Percentiles rank a stretch among this genome's conserved stretches.
Evolutionary conservation across 2,797 vertebrate species (phyloP).

Genomic region (Anniella stebbinsi): DNA sequence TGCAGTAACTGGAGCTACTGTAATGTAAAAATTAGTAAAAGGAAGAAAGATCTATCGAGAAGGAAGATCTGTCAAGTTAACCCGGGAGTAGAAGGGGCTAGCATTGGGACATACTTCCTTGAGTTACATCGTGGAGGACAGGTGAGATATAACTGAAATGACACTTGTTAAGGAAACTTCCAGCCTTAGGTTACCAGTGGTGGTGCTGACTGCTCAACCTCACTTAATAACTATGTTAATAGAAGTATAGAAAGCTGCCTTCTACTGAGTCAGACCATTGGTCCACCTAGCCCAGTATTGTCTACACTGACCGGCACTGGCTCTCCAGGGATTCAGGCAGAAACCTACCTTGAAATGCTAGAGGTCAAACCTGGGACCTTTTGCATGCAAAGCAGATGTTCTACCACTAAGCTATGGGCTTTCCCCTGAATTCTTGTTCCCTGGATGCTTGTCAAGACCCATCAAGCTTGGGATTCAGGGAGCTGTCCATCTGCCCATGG

Average conservation of each 20-base stretch:
- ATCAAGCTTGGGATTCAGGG: too few species aligned
- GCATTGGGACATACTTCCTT: not conserved
- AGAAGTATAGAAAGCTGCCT: too few species aligned
- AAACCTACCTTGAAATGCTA: too few species aligned
- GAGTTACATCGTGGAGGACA: not conserved
- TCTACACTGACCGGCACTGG: too few species aligned
- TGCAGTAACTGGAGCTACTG: constrained; percentile 60
- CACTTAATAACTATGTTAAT: not conserved
- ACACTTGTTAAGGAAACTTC: not conserved
- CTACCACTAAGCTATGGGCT: too few species aligned
- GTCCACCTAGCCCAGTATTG: too few species aligned
- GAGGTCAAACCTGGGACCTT: too few species aligned
- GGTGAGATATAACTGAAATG: not conserved
- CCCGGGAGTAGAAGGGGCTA: too few species aligned
- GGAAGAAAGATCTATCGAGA: not conserved
- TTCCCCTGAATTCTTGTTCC: not conserved
- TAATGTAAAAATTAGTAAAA: constrained; percentile 31
- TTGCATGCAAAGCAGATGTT: not conserved
- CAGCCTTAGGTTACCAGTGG: not conserved
- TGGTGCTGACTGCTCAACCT: not conserved
- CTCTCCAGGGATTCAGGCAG: too few species aligned
- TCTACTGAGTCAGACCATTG: too few species aligned
- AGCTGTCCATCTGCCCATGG: not conserved
- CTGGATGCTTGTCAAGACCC: not conserved
- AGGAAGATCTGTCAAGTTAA: not conserved